phyloP scores from a whole-genome alignment of 2,888 invertebrate species.

The Malachius bipustulatus region DNA sequence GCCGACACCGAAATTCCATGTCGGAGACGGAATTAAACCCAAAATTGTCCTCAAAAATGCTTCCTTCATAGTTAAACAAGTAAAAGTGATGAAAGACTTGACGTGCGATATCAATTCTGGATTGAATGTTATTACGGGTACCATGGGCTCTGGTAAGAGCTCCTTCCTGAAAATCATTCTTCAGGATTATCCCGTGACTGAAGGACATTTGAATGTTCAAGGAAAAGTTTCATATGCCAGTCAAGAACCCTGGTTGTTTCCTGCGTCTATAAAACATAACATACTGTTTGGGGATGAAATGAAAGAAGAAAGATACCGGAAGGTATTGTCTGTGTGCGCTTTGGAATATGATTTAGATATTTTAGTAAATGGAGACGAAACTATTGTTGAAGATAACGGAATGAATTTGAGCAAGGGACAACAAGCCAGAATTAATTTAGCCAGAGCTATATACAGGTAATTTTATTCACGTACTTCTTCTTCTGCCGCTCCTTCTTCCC shows the following conservation, averaged over 20 bases:
- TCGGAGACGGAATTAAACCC: too few relatives aligned
- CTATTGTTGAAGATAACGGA: conserved; percentile 50
- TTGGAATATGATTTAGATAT: conserved; percentile 39
- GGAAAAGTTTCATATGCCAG: conserved; percentile 27
- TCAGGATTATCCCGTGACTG: conserved; percentile 20
- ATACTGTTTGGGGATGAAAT: conserved; percentile 31
- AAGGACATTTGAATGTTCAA: conserved; percentile 18
- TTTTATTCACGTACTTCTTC: too few relatives aligned
- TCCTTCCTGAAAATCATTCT: conserved; percentile 24
- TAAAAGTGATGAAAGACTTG: neutral
- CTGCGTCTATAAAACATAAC: conserved; percentile 25
- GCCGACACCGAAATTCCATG: neutral
- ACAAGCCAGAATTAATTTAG: conserved; percentile 26
- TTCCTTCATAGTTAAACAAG: neutral
- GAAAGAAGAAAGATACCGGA: conserved; percentile 28
- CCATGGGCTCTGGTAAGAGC: conserved; percentile 25
- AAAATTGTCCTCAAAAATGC: neutral
- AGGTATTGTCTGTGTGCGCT: conserved; percentile 35
- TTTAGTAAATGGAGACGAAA: conserved; percentile 33
- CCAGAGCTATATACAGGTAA: conserved; percentile 25
- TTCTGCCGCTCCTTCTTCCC: too few relatives aligned
- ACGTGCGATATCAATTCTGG: conserved; percentile 32
- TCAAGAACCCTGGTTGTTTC: conserved; percentile 29
- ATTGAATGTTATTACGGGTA: conserved; percentile 43
- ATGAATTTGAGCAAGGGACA: conserved; percentile 50